A percentile compares a stretch with the other conserved stretches of the same genome.
These are phyloP conservation scores for Molossus alvarezi DNA, from an alignment of 2,797 vertebrate species.

Conservation along the genomic window DNA sequence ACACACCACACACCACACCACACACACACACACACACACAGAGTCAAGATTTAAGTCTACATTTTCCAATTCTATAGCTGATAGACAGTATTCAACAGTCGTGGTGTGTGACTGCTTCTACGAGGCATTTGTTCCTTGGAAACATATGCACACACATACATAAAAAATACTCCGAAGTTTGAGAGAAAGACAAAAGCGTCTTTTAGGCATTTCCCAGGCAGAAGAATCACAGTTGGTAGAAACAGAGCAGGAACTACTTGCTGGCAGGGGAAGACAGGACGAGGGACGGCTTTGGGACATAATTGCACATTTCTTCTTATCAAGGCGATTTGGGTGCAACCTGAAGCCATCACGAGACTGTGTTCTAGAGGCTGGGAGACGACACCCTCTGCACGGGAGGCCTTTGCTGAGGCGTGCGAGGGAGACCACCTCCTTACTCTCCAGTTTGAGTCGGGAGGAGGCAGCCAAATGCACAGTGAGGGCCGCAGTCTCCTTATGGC, in stretches of 20 bases:
- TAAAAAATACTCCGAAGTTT: not conserved
- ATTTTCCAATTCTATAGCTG: slow-evolving; percentile 4
- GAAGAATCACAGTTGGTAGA: slow-evolving; percentile 1
- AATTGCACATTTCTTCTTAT: slow-evolving; percentile 19
- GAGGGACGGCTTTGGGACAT: not conserved
- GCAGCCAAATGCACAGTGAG: not conserved
- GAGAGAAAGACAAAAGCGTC: not conserved
- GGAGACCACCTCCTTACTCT: not conserved
- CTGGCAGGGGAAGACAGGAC: not conserved
- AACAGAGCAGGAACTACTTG: not conserved
- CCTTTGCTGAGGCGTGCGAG: not conserved
- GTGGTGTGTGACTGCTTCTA: not conserved
- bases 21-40: not conserved
- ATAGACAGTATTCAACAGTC: not conserved
- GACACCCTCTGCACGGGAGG: not conserved
- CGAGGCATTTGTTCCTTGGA: slow-evolving; percentile 8
- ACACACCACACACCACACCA: not conserved
- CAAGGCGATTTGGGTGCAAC: not conserved
- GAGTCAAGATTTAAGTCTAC: not conserved
- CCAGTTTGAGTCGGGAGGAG: not conserved
- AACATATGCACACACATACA: not conserved
- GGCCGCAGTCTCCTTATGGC: fast-evolving
- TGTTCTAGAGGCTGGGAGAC: not conserved
- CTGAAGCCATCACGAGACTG: not conserved
- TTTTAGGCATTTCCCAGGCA: not conserved